Percentiles rank a stretch among this genome's conserved stretches.
phyloP scores from a whole-genome alignment of 1,140 invertebrate species.

The Acromyrmex heyeri region DNA sequence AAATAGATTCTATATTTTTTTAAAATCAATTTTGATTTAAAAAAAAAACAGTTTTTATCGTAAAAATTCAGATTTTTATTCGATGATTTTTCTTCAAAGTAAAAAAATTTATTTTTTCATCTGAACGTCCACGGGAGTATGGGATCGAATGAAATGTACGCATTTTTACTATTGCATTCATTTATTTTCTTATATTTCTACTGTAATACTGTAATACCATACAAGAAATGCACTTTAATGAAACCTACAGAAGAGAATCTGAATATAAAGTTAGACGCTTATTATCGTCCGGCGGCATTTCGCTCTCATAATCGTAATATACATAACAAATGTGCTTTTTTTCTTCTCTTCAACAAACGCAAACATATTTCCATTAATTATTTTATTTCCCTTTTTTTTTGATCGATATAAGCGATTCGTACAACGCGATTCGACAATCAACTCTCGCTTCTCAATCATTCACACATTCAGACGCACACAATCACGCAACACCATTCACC shows the following conservation, averaged over 20 bases:
- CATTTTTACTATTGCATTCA: conserved; percentile 75
- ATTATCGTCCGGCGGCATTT: conserved; percentile 53
- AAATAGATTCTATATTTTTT: no score
- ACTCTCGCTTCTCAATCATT: neutral
- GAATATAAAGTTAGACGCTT: conserved; percentile 81
- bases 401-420: conserved; percentile 71
- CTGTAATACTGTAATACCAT: conserved; percentile 95
- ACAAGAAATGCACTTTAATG: conserved; percentile 95
- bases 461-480: conserved; percentile 8
- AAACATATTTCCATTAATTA: conserved; percentile 72
- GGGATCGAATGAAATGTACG: neutral
- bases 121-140: neutral
- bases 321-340: conserved; percentile 74
- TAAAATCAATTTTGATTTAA: no score
- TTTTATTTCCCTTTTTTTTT: conserved; percentile 68
- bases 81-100: no score
- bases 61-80: no score
- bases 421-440: conserved; percentile 64
- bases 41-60: no score
- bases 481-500: conserved; percentile 69
- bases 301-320: conserved; percentile 49
- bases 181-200: conserved; percentile 88
- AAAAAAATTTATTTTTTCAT: no score
- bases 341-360: conserved; percentile 59
- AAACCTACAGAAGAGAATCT: conserved; percentile 94